These are phyloP conservation scores for Lemur catta DNA, from an alignment of 2,797 vertebrate genomes.

Conservation along the genomic window DNA sequence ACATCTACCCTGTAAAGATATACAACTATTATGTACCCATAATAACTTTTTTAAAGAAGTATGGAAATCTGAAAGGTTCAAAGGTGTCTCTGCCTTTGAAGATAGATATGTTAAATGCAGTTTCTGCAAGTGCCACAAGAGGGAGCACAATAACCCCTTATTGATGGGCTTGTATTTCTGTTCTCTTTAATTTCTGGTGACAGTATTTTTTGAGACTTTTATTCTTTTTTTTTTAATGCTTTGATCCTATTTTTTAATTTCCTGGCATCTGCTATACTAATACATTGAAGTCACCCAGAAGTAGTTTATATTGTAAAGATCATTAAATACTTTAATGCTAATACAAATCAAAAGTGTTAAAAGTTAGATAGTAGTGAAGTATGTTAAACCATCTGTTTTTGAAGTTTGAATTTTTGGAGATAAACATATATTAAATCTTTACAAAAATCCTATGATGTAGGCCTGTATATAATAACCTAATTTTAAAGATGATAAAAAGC, in stretches of 20 bases:
- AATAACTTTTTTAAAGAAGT: neutral
- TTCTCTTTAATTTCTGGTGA: neutral
- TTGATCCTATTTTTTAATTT: neutral
- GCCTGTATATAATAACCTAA: neutral
- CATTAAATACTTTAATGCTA: neutral
- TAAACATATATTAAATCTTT: neutral
- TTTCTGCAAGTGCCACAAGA: neutral
- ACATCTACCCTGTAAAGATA: neutral
- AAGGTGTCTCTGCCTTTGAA: neutral
- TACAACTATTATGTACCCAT: neutral
- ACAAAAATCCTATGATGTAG: neutral
- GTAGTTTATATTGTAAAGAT: neutral
- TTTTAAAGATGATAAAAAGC: neutral
- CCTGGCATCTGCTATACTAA: neutral
- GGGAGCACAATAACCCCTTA: neutral
- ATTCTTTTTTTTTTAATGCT: neutral
- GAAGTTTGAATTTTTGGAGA: neutral
- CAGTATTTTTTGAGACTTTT: neutral
- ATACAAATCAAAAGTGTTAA: neutral
- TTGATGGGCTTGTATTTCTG: fast-evolving
- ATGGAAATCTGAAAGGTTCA: neutral
- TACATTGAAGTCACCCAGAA: neutral
- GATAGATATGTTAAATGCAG: neutral
- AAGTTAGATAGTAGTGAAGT: neutral
- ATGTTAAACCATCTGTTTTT: neutral